A percentile compares a stretch with the other conserved stretches of the same genome.
phyloP scores from a whole-genome alignment of 2,888 invertebrate species.

The Orthonevra nobilis region DNA sequence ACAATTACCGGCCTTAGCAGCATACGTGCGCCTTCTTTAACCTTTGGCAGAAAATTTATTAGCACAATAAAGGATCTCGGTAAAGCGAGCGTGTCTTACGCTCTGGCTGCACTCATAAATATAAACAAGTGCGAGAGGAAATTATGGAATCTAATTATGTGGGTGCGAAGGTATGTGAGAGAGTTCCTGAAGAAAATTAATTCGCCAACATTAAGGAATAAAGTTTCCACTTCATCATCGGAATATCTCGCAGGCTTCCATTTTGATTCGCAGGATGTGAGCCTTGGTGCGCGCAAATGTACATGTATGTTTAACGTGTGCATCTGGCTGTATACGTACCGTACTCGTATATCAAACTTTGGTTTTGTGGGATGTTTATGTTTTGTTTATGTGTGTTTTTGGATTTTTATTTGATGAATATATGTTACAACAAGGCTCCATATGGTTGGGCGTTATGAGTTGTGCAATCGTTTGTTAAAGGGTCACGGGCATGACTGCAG shows the following conservation, averaged over 20 bases:
- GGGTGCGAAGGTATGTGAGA: no score
- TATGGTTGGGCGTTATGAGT: no score
- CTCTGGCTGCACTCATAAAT: constrained; percentile 8
- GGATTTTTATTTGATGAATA: constrained; percentile 29
- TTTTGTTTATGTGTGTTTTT: neutral
- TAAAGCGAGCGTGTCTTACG: constrained; percentile 11
- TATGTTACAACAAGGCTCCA: constrained; percentile 8
- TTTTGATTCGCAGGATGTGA: constrained; percentile 19
- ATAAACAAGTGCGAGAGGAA: constrained; percentile 17
- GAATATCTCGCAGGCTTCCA: constrained; percentile 15
- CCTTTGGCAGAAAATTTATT: neutral
- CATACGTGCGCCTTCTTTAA: constrained; percentile 5
- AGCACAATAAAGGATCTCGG: constrained; percentile 2
- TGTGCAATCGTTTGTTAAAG: constrained; percentile 23
- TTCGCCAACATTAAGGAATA: constrained; percentile 28
- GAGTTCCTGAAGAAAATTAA: constrained; percentile 35
- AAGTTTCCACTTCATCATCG: constrained; percentile 32
- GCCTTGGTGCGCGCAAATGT: no score
- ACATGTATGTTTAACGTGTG: no score
- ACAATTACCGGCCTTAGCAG: neutral
- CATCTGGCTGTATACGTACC: no score
- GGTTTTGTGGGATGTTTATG: no score
- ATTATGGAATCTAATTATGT: constrained; percentile 25
- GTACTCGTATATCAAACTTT: no score
- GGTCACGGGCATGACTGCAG: neutral